A percentile compares a stretch with the other conserved stretches of the same genome.
phyloP scores from a whole-genome alignment of 1,140 invertebrate species.

The Lineus longissimus region DNA sequence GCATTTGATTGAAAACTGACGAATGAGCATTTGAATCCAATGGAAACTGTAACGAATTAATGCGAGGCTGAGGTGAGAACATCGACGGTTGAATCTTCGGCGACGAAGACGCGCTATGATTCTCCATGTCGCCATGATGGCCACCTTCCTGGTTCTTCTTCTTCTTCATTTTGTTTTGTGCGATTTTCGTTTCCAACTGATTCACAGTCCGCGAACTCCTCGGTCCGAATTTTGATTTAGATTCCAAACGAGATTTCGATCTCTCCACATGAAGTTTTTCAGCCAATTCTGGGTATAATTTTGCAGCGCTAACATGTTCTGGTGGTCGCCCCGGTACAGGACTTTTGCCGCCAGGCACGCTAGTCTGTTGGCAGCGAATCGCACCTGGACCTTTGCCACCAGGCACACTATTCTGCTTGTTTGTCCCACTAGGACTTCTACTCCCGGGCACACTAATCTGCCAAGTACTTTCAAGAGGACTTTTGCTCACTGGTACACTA shows the following conservation, averaged over 20 bases:
- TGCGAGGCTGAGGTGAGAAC: neutral
- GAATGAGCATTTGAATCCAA: no score
- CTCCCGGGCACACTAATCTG: neutral
- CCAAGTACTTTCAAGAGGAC: no score
- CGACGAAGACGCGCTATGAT: neutral
- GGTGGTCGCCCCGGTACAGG: conserved; percentile 12
- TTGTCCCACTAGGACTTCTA: no score
- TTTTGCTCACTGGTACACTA: no score
- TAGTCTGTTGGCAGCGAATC: conserved; percentile 6
- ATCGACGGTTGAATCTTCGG: neutral
- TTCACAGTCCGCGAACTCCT: conserved; percentile 56
- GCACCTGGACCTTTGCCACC: neutral
- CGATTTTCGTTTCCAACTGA: conserved; percentile 57
- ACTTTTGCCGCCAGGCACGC: conserved; percentile 6
- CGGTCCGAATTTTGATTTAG: conserved; percentile 32
- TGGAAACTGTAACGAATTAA: no score
- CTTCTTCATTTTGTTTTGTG: conserved; percentile 57
- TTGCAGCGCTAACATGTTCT: conserved; percentile 27
- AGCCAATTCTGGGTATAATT: conserved; percentile 50
- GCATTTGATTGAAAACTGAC: no score
- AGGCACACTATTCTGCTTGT: no score
- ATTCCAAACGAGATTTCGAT: conserved; percentile 33
- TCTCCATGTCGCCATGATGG: conserved; percentile 22
- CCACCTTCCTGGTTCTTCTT: conserved; percentile 45
- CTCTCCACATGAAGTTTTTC: conserved; percentile 48